These are phyloP conservation scores for Eumacrocentrus americanus DNA, from an alignment of 2,888 invertebrate genomes.

Conservation along the genomic window DNA sequence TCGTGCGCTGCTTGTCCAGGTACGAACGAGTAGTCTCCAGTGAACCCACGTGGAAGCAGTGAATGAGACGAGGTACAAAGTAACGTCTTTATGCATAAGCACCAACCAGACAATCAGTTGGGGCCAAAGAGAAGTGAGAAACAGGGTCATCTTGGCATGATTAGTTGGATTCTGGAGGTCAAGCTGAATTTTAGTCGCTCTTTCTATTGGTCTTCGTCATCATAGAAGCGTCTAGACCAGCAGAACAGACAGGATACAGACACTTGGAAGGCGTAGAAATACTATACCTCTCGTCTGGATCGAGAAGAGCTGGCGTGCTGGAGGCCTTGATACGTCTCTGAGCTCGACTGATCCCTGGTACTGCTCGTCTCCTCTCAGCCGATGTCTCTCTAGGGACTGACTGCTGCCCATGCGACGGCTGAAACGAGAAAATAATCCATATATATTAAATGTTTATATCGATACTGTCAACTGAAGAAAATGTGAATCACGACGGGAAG, in stretches of 20 bases:
- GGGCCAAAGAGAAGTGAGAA: neutral
- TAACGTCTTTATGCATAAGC: neutral
- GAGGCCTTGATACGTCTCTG: conserved; percentile 55
- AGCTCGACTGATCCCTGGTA: conserved; percentile 47
- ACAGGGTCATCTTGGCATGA: neutral
- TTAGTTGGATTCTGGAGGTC: neutral
- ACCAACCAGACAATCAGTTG: neutral
- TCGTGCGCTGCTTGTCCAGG: conserved; percentile 25
- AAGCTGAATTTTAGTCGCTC: neutral
- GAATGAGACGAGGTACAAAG: too few relatives aligned
- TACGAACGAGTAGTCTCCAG: conserved; percentile 31
- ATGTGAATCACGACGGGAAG: neutral
- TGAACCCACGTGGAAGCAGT: too few relatives aligned
- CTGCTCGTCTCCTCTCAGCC: conserved; percentile 48
- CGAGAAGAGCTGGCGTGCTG: conserved; percentile 55
- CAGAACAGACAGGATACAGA: too few relatives aligned
- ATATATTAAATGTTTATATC: neutral
- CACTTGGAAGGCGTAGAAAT: too few relatives aligned
- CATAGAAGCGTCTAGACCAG: too few relatives aligned
- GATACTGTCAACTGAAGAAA: neutral
- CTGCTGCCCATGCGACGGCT: conserved; percentile 38
- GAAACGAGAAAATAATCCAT: conserved; percentile 20
- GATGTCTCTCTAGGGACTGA: conserved; percentile 21
- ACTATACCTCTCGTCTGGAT: conserved; percentile 52
- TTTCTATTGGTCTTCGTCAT: neutral